A percentile compares a stretch with the other conserved stretches of the same genome.
These are phyloP conservation scores for Tauraco erythrolophus DNA, from an alignment of 2,113 vertebrate genomes.

Conservation along the genomic window DNA sequence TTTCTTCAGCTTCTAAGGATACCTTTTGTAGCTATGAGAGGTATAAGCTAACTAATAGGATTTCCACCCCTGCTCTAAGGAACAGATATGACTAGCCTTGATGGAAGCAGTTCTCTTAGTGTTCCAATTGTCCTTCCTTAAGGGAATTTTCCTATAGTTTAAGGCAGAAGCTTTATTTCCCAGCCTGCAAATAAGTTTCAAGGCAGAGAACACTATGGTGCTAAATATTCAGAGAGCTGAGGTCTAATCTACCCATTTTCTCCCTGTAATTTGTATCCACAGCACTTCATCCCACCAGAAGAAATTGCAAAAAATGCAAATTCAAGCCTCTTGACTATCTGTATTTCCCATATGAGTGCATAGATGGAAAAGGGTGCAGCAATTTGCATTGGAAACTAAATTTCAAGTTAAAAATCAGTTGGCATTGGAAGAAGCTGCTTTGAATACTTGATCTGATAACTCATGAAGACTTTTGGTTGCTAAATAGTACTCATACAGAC, in stretches of 20 bases:
- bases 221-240: background rate
- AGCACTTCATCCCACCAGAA: background rate
- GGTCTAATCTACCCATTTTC: background rate
- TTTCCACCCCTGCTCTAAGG: background rate
- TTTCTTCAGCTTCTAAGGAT: constrained; percentile 13
- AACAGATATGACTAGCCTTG: background rate
- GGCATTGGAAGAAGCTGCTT: background rate
- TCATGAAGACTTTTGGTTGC: background rate
- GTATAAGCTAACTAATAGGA: background rate
- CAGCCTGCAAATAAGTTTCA: background rate
- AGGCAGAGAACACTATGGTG: background rate
- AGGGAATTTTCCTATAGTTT: background rate
- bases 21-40: constrained; percentile 2
- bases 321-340: background rate
- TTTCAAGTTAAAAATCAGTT: background rate
- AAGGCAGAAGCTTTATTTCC: background rate
- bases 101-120: background rate
- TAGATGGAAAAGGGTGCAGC: background rate
- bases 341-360: background rate
- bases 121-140: background rate
- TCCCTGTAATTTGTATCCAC: background rate
- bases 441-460: background rate
- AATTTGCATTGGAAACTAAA: background rate
- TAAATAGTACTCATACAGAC: background rate
- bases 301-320: background rate